Percentiles rank a stretch among this genome's conserved stretches.
These are phyloP conservation scores for Carlito syrichta DNA, from an alignment of 2,113 vertebrate genomes.

Conservation along the genomic window DNA sequence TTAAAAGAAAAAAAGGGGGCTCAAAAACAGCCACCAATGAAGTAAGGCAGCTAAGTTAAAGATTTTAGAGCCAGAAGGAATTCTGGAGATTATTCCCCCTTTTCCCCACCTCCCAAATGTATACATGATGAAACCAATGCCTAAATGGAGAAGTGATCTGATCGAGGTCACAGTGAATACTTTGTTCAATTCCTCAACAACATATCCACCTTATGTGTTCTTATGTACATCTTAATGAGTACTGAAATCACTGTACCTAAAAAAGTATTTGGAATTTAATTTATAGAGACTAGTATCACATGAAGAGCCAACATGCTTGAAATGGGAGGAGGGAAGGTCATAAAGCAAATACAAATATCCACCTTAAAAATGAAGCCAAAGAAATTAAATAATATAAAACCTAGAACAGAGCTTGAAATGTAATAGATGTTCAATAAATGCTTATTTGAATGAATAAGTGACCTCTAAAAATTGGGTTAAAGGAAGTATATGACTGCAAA, in stretches of 20 bases:
- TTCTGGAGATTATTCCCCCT: neutral
- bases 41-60: neutral
- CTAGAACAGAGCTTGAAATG: neutral
- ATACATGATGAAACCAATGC: neutral
- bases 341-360: neutral
- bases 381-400: neutral
- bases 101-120: neutral
- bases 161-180: neutral
- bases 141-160: neutral
- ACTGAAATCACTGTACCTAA: neutral
- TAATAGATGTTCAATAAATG: neutral
- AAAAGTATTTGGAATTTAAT: neutral
- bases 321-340: neutral
- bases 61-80: neutral
- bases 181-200: neutral
- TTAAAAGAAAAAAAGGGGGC: neutral
- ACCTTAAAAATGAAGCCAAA: neutral
- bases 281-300: neutral
- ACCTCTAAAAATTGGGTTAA: neutral
- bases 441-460: neutral
- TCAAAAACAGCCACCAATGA: neutral
- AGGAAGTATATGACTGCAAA: neutral
- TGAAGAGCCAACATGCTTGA: neutral
- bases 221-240: neutral
- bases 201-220: neutral